phyloP scores from a whole-genome alignment of 2,113 vertebrate genomes.

The Paratilapia polleni region DNA sequence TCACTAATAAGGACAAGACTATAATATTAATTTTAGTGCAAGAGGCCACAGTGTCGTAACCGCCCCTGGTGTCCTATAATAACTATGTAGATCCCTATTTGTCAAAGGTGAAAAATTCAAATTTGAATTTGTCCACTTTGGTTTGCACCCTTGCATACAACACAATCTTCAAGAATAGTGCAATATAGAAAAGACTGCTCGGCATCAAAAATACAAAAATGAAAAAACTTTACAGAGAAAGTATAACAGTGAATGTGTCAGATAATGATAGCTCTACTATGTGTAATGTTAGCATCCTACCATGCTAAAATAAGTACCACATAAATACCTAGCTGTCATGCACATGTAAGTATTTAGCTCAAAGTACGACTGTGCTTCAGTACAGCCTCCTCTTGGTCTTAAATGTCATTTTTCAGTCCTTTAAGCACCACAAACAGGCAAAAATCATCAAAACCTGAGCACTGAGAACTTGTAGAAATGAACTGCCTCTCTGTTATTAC shows the following conservation, averaged over 20 bases:
- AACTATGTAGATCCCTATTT: not conserved
- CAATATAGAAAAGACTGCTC: not conserved
- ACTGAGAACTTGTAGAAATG: not conserved
- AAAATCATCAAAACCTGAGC: not conserved
- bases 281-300: not conserved
- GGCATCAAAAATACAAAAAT: not conserved
- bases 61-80: not conserved
- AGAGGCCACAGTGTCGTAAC: not conserved
- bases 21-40: not conserved
- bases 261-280: not conserved
- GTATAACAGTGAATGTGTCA: not conserved
- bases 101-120: not conserved
- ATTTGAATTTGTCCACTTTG: not conserved
- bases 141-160: not conserved
- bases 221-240: no score
- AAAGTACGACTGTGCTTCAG: not conserved
- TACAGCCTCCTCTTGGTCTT: not conserved
- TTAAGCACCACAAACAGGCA: conserved; percentile 2
- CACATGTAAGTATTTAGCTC: not conserved
- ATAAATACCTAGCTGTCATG: not conserved
- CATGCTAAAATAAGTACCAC: not conserved
- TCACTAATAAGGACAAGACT: not conserved
- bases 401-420: not conserved
- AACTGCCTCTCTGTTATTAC: not conserved
- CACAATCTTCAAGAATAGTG: not conserved